Percentiles rank a stretch among this genome's conserved stretches.
These are phyloP conservation scores for Dendrolimus punctatus DNA, from an alignment of 1,140 invertebrate genomes.

Conservation along the genomic window DNA sequence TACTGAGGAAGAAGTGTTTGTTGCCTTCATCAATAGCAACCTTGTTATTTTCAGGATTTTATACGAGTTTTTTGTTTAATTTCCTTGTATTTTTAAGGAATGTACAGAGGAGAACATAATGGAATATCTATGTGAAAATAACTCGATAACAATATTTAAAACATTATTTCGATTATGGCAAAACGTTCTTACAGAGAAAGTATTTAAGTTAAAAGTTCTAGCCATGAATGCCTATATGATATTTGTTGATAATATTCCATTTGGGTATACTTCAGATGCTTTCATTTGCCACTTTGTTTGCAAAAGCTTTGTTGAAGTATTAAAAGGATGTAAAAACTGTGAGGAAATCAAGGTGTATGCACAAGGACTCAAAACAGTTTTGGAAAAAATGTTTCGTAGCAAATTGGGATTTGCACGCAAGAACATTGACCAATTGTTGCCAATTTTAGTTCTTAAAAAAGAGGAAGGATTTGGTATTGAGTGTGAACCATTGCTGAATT, in stretches of 20 bases:
- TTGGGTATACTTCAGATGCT: slow-evolving; percentile 37
- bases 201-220: slow-evolving; percentile 39
- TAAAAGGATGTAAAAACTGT: slow-evolving; percentile 30
- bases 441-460: slow-evolving; percentile 37
- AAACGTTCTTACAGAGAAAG: slow-evolving; percentile 34
- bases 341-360: slow-evolving; percentile 29
- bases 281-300: slow-evolving; percentile 52
- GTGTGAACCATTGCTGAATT: slow-evolving; percentile 28
- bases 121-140: slow-evolving; percentile 51
- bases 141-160: slow-evolving; percentile 49
- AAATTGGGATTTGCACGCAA: slow-evolving; percentile 26
- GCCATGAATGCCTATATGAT: slow-evolving; percentile 42
- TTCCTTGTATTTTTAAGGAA: slow-evolving; percentile 37
- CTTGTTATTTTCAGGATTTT: too few species aligned
- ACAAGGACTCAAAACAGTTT: slow-evolving; percentile 28
- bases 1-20: too few species aligned
- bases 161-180: slow-evolving; percentile 51
- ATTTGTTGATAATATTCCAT: slow-evolving; percentile 42
- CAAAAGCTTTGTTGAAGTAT: slow-evolving; percentile 32
- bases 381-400: slow-evolving; percentile 31
- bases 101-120: slow-evolving; percentile 43
- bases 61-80: too few species aligned
- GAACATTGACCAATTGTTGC: slow-evolving; percentile 31
- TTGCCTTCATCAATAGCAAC: too few species aligned
- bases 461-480: slow-evolving; percentile 26